Conservation (phyloP, 2,888 invertebrate species). For the Clitarchus hookeri region DNA sequence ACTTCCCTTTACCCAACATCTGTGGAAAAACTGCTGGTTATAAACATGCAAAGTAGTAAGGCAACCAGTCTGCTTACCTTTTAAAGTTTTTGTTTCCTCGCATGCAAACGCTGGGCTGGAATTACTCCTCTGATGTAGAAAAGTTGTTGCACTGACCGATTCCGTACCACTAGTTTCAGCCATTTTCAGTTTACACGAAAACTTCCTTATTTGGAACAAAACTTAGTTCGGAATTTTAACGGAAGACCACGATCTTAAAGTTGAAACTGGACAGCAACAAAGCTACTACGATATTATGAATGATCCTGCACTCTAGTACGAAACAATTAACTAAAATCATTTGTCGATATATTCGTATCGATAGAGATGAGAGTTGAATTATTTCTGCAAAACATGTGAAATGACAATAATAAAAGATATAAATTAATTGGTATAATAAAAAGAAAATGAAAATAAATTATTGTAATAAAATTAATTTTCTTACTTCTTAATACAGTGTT, state of each 20-base stretch:
- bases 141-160: slow-evolving; percentile 52
- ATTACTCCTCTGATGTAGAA: slow-evolving; percentile 38
- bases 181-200: slow-evolving; percentile 49
- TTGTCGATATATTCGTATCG: too few species aligned
- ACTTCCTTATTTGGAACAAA: slow-evolving; percentile 42
- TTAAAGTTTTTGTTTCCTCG: slow-evolving; percentile 34
- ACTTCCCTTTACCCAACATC: neutral
- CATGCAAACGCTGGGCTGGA: slow-evolving; percentile 28
- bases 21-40: neutral
- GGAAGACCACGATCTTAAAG: slow-evolving; percentile 30
- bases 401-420: too few species aligned
- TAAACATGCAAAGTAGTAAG: neutral
- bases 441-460: too few species aligned
- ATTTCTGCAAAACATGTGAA: too few species aligned
- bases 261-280: slow-evolving; percentile 8
- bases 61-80: slow-evolving; percentile 36
- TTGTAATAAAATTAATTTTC: too few species aligned
- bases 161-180: slow-evolving; percentile 55
- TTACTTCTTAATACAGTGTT: too few species aligned
- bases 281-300: neutral
- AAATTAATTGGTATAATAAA: too few species aligned
- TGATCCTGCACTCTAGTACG: neutral
- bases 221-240: slow-evolving; percentile 35
- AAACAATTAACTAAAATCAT: neutral
- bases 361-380: too few species aligned